Evolutionary conservation across 2,797 vertebrate species (phyloP).

Genomic region (Pangasius macronema): DNA sequence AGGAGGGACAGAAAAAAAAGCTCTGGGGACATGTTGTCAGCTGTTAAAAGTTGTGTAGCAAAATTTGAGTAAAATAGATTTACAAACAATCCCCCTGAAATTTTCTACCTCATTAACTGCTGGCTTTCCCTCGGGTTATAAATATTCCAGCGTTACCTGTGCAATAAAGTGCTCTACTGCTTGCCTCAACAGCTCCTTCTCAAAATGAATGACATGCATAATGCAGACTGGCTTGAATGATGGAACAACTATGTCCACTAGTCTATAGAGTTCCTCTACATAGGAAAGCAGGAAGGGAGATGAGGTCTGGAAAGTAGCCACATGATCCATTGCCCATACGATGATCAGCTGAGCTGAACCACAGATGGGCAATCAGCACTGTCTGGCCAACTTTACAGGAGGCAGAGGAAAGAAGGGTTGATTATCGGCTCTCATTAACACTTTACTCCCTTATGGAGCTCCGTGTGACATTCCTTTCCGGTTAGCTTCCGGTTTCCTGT

Average conservation of each 20-base stretch:
- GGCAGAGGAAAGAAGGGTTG: constrained; percentile 36
- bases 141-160: constrained; percentile 52
- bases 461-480: not conserved
- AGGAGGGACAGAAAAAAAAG: constrained; percentile 43
- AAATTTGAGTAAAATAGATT: constrained; percentile 24
- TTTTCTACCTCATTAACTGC: constrained; percentile 39
- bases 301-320: constrained; percentile 47
- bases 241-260: constrained; percentile 43
- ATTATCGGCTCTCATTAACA: constrained; percentile 33
- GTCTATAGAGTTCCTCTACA: constrained; percentile 22
- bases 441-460: constrained; percentile 16
- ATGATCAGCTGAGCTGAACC: constrained; percentile 46
- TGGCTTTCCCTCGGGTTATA: constrained; percentile 38
- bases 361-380: constrained; percentile 42
- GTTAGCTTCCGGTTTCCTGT: constrained; percentile 6
- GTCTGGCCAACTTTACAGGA: constrained; percentile 42
- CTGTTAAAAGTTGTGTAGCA: constrained; percentile 43
- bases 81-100: constrained; percentile 22
- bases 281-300: constrained; percentile 23
- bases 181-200: constrained; percentile 65
- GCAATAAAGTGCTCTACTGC: constrained; percentile 54
- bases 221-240: constrained; percentile 28
- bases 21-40: constrained; percentile 42
- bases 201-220: constrained; percentile 38
- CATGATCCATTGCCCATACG: constrained; percentile 39